These are phyloP conservation scores for Brachypteracias leptosomus DNA, from an alignment of 2,113 vertebrate genomes.

Conservation along the genomic window DNA sequence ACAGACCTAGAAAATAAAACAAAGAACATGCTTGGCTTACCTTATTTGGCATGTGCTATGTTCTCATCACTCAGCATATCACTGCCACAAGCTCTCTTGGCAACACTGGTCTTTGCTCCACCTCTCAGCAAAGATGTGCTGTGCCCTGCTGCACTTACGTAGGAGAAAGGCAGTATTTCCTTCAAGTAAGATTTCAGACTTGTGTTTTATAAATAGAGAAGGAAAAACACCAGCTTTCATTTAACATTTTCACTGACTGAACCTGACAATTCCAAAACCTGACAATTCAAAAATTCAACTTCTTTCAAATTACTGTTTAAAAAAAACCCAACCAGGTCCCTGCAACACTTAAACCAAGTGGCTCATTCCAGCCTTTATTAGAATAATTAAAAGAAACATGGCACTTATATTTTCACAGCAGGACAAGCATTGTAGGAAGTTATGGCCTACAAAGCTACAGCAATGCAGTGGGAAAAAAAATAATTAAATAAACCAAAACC, in stretches of 20 bases:
- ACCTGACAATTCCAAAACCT: neutral
- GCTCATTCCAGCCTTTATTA: conserved; percentile 50
- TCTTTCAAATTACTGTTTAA: neutral
- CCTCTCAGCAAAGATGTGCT: neutral
- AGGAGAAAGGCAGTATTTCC: neutral
- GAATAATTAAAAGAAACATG: conserved; percentile 38
- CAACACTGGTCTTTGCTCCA: neutral
- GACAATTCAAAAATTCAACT: neutral
- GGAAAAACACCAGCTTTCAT: neutral
- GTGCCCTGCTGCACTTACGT: neutral
- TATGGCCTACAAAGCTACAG: neutral
- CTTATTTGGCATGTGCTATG: neutral
- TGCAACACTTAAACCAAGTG: neutral
- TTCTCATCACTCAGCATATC: neutral
- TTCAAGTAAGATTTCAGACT: neutral
- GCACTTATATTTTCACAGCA: conserved; percentile 36
- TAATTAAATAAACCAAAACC: conserved; percentile 45
- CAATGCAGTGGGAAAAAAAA: neutral
- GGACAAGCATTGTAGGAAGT: neutral
- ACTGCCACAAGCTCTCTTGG: neutral
- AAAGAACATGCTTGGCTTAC: neutral
- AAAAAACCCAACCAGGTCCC: neutral
- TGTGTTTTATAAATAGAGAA: neutral
- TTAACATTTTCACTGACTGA: neutral
- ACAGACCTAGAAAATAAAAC: neutral